A percentile compares a stretch with the other conserved stretches of the same genome.
These are phyloP conservation scores for Hemibates koningsi DNA, from an alignment of 2,113 vertebrate genomes.

Conservation along the genomic window DNA sequence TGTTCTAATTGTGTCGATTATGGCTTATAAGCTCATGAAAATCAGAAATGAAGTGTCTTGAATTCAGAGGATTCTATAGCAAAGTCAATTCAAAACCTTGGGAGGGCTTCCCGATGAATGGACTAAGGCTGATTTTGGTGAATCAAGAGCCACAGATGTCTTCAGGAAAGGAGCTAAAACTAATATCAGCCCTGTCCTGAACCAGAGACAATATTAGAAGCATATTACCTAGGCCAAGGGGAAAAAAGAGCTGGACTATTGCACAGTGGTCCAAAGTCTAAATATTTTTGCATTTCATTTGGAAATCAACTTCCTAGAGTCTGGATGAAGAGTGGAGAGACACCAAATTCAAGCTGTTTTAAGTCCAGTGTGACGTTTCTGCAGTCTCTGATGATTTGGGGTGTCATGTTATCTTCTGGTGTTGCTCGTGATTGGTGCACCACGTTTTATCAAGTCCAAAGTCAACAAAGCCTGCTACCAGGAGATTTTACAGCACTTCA, in stretches of 20 bases:
- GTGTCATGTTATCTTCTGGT: neutral
- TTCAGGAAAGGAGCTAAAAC: neutral
- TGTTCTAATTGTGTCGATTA: neutral
- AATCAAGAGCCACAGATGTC: neutral
- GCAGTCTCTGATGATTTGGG: neutral
- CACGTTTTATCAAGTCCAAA: neutral
- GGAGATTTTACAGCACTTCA: neutral
- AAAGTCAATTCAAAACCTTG: neutral
- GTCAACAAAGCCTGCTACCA: neutral
- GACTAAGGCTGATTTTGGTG: neutral
- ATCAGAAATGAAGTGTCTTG: neutral
- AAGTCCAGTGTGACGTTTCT: neutral
- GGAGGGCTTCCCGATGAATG: neutral
- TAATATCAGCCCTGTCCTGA: neutral
- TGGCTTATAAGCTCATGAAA: neutral
- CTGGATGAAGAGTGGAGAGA: neutral
- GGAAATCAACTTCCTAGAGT: neutral
- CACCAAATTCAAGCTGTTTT: neutral
- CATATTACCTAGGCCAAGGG: neutral
- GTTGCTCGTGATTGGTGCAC: neutral
- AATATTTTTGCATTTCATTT: neutral
- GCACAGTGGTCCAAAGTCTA: neutral
- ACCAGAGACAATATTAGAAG: neutral
- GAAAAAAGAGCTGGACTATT: neutral
- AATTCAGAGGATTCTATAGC: neutral